Evolutionary conservation across 1,140 invertebrate species (phyloP).

Genomic region (Onthophagus taurus): DNA sequence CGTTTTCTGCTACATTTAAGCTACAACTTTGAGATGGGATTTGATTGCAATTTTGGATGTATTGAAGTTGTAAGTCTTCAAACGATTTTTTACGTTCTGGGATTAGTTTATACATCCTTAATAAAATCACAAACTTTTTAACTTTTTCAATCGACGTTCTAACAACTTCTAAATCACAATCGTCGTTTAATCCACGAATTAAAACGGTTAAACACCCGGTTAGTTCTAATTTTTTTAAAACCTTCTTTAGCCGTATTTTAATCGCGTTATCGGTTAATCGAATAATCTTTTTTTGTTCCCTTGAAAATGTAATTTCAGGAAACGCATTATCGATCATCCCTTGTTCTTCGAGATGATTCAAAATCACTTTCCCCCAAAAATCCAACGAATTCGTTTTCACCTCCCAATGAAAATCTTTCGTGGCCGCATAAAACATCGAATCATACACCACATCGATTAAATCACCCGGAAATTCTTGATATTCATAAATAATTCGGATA

Average conservation of each 20-base stretch:
- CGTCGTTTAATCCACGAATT: conserved; percentile 53
- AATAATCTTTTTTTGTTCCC: conserved; percentile 65
- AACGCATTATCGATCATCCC: conserved; percentile 71
- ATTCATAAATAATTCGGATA: conserved; percentile 54
- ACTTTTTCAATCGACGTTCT: conserved; percentile 49
- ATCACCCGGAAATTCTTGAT: conserved; percentile 46
- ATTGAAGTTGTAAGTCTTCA: conserved; percentile 31
- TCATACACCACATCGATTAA: conserved; percentile 42
- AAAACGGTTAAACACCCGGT: conserved; percentile 59
- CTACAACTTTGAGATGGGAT: conserved; percentile 16
- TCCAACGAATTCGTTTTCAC: conserved; percentile 59
- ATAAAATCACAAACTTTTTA: conserved; percentile 44
- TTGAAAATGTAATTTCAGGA: conserved; percentile 67
- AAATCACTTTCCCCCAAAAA: conserved; percentile 61
- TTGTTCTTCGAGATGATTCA: conserved; percentile 54
- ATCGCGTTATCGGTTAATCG: conserved; percentile 58
- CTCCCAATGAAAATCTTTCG: conserved; percentile 69
- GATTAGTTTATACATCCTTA: conserved; percentile 49
- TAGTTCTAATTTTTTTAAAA: conserved; percentile 46
- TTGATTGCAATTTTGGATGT: conserved; percentile 22
- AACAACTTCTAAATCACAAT: conserved; percentile 60
- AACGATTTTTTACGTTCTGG: conserved; percentile 30
- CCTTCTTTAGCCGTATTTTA: conserved; percentile 52
- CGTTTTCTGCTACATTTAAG: no score
- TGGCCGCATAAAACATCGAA: conserved; percentile 51